Evolutionary conservation across 2,888 invertebrate species (phyloP).

Genomic region (Troides oblongomaculatus): DNA sequence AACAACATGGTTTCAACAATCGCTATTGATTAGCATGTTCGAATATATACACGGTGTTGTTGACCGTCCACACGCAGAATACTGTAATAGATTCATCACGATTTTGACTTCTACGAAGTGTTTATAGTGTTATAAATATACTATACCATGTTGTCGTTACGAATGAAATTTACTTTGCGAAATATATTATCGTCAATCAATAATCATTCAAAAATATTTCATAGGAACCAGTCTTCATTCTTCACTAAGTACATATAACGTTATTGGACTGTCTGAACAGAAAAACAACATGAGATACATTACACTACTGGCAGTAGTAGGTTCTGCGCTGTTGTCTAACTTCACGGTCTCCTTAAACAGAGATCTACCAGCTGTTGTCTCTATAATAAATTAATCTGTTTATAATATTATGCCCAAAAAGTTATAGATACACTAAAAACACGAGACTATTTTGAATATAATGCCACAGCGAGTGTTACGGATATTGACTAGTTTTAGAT

Average conservation of each 20-base stretch:
- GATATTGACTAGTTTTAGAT: not conserved
- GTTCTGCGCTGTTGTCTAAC: too few relatives aligned
- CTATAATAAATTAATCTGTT: too few relatives aligned
- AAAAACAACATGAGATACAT: too few relatives aligned
- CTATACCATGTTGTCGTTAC: not conserved
- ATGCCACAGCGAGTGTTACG: not conserved
- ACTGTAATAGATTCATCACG: conserved; percentile 3
- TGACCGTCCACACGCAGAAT: not conserved
- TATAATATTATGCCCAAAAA: not conserved
- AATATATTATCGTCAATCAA: not conserved
- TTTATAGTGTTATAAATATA: not conserved
- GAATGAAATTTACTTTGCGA: too few relatives aligned
- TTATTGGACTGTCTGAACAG: too few relatives aligned
- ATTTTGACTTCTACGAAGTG: not conserved
- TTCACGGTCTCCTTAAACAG: too few relatives aligned
- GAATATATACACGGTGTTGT: not conserved
- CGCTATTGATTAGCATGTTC: conserved; percentile 10
- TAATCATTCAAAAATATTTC: not conserved
- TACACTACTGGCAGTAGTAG: too few relatives aligned
- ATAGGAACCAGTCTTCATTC: not conserved
- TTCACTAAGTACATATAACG: not conserved
- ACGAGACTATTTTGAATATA: not conserved
- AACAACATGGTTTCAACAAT: not conserved
- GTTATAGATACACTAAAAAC: not conserved
- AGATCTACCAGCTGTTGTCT: too few relatives aligned